Evolutionary conservation across 2,113 vertebrate species (phyloP), one percentile per base, ranked within the genome.

Genomic region (Cranoglanis bouderius): DNA sequence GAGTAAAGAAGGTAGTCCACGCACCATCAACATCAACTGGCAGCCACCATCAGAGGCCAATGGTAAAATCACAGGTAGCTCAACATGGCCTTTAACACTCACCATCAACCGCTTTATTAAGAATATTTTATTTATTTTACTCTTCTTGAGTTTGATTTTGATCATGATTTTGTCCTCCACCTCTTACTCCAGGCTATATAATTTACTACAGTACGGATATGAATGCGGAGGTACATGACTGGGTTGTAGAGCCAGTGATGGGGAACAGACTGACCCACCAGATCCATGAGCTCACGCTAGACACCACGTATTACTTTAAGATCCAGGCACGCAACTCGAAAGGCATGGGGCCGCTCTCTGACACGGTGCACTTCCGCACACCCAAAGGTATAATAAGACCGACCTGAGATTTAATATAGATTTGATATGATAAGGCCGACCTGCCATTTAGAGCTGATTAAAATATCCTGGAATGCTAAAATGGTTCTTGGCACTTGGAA

Each of bases 331-430:
- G 99, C 10, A 99, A 99, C 94, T 99, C 98, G 0, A 99, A 99
- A 92, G 99, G 99, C 91, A 99, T 99, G 98, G 99, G 99, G 4
- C 99, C 99, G n/a, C 97, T 99, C 96, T 99, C 98, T 0, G 99
- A 99, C 85, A 97, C 97, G 0, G 98, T 99, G 8, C 97, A 98
- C 18, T 99, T 99, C 95, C 95, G 98, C 90, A 99, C 99, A 1
- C 99, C 98, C 4, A 99, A 99, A 97, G 97, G 99, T 99, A 94
- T 13, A 32, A 81, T 32, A 51, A 59, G 24, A 35, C 46, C 32
- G 7, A 63, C 46, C 59, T n/a, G 57, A 65, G 40, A 75, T n/a
- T n/a, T n/a, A n/a, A n/a, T n/a, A n/a, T n/a, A n/a, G n/a, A n/a
- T n/a, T n/a, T n/a, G n/a, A n/a, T 99, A 94, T 13, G 24, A 81